phyloP scores from a whole-genome alignment of 2,113 vertebrate genomes.

The Casuarius casuarius region DNA sequence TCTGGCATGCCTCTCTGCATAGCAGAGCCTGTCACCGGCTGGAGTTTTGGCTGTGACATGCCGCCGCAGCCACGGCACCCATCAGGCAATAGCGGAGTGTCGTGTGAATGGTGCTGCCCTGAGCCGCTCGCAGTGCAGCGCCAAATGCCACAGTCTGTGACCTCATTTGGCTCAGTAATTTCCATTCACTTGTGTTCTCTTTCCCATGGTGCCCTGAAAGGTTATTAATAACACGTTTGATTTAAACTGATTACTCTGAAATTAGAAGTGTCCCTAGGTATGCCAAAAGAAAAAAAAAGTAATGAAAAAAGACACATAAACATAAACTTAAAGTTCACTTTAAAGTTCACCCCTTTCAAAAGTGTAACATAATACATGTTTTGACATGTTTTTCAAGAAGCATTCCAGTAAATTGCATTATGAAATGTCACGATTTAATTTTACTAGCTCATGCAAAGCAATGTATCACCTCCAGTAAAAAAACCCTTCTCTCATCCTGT shows the following conservation, averaged over 20 bases:
- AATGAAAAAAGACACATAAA: conserved; percentile 42
- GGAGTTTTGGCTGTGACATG: not conserved
- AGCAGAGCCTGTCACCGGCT: not conserved
- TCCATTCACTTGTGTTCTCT: not conserved
- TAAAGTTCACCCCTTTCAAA: conserved; percentile 55
- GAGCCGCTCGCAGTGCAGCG: not conserved
- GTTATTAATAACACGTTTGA: conserved; percentile 29
- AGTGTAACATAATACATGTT: not conserved
- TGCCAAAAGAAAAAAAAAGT: not conserved
- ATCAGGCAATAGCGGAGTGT: not conserved
- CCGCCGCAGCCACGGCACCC: not conserved
- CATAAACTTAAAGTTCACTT: conserved; percentile 41
- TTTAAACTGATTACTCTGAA: conserved; percentile 31
- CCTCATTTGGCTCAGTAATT: not conserved
- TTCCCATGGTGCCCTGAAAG: not conserved
- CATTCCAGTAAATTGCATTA: conserved; percentile 33
- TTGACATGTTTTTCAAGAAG: conserved; percentile 51
- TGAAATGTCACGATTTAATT: conserved; percentile 32
- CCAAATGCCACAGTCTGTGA: not conserved
- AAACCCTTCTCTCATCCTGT: not conserved
- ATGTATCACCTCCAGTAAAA: not conserved
- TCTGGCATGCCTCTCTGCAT: not conserved
- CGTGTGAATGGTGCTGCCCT: not conserved
- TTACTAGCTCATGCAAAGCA: conserved; percentile 18
- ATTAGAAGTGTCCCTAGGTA: conserved; percentile 10